These are phyloP conservation scores for Scomber japonicus DNA, from an alignment of 2,113 vertebrate species.

Conservation along the genomic window DNA sequence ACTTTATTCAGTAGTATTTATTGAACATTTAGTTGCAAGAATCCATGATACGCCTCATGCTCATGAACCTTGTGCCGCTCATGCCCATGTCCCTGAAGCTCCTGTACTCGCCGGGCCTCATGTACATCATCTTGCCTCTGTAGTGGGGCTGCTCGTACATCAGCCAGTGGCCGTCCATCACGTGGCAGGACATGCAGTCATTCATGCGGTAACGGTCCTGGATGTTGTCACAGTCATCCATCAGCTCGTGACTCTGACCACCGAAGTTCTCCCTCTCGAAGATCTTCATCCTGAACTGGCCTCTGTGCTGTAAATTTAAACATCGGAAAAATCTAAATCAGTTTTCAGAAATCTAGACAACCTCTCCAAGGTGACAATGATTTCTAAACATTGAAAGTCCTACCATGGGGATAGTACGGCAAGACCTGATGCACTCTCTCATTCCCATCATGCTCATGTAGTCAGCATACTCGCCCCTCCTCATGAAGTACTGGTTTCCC, in stretches of 20 bases:
- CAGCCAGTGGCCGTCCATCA: conserved; percentile 80
- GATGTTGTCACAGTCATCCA: conserved; percentile 78
- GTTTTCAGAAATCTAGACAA: background rate
- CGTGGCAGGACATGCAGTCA: conserved; percentile 79
- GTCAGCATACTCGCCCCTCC: conserved; percentile 78
- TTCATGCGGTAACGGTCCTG: conserved; percentile 72
- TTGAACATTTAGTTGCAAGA: conserved; percentile 37
- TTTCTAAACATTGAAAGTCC: no score
- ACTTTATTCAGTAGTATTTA: conserved; percentile 8
- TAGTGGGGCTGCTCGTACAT: conserved; percentile 78
- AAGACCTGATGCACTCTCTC: conserved; percentile 75
- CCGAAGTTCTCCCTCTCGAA: conserved; percentile 79
- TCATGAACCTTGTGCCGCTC: conserved; percentile 53
- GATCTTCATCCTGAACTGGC: conserved; percentile 69
- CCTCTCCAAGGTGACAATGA: background rate
- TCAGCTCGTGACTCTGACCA: conserved; percentile 69
- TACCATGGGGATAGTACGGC: conserved; percentile 78
- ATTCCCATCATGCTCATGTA: conserved; percentile 78
- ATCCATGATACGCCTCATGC: conserved; percentile 74
- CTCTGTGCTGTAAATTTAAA: conserved; percentile 54
- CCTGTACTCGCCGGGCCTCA: conserved; percentile 75
- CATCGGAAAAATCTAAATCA: background rate
- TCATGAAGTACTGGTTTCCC: conserved; percentile 81
- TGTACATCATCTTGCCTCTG: conserved; percentile 74
- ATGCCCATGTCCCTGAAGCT: conserved; percentile 73